Evolutionary conservation across 2,113 vertebrate species (phyloP), one percentile per base, ranked within the genome.

Genomic region (Oceanites oceanicus): DNA sequence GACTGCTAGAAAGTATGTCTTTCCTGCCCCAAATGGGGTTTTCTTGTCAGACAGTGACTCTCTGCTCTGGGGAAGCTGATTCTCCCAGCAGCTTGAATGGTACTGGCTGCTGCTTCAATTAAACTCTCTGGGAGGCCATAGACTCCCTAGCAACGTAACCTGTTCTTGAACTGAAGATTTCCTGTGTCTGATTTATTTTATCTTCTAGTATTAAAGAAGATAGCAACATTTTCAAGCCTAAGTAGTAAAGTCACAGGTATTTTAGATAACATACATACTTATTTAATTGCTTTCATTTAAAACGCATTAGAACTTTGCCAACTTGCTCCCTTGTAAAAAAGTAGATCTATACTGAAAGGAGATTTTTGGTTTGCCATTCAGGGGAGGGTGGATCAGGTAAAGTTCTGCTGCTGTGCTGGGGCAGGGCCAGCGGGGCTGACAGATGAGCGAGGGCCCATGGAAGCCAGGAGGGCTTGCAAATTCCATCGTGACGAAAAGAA

Each of bases 111-210:
- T 76, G 92, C 89, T 95, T 85, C 95, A 94, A 84, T 95, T 94
- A 92, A 92, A 94, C 62, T 95, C 91, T 92, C 94, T 73, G 85
- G 81, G 96, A 97, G 89, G 91, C 94, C 95, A 91, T 0, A 88
- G 68, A 93, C 75, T 86, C 86, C 88, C 91, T 92, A 90, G 94
- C 91, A 95, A 96, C 36, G 3, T 93, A 97, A 95, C 95, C 91
- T 73, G 80, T 40, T 96, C 86, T 79, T 96, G 95, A 97, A 95
- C 80, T 70, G 87, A 92, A 91, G 71, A 94, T 91, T 91, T 95
- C 81, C 74, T 36, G 49, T 55, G 53, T 67, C 81, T 85, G 84
- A 94, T 94, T 90, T 86, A 91, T 92, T 95, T 91, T 95, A 85
- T 85, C 77, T 72, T 86, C 59, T 22, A 36, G 73, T 76, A 79